Evolutionary conservation across 2,888 invertebrate genomes (phyloP).

Genomic region (Monoplex corrugatus): DNA sequence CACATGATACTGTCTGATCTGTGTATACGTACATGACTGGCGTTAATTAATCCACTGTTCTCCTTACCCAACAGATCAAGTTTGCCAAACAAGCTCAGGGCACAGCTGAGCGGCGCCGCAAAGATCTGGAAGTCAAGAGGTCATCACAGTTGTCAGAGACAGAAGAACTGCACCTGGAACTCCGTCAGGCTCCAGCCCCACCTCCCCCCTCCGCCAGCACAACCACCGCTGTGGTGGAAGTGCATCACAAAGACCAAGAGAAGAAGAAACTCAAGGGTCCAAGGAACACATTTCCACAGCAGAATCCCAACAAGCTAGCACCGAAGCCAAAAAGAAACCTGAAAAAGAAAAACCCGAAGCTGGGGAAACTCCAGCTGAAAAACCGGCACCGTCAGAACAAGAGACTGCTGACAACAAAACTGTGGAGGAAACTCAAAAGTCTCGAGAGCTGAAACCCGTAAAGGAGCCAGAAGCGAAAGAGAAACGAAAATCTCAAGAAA

Average conservation of each 20-base stretch:
- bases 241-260: slow-evolving; percentile 29
- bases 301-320: not conserved
- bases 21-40: no score
- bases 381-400: not conserved
- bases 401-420: not conserved
- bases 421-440: not conserved
- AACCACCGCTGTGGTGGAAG: slow-evolving; percentile 49
- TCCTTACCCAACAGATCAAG: slow-evolving; percentile 68
- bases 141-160: slow-evolving; percentile 64
- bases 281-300: not conserved
- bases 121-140: slow-evolving; percentile 67
- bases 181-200: slow-evolving; percentile 63
- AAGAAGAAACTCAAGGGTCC: not conserved
- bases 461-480: not conserved
- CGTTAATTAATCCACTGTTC: not conserved
- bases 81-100: slow-evolving; percentile 70
- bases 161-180: slow-evolving; percentile 69
- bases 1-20: no score
- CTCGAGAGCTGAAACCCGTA: not conserved
- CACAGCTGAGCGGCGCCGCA: slow-evolving; percentile 65
- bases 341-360: not conserved
- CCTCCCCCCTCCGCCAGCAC: not conserved
- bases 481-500: slow-evolving; percentile 38
- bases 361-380: not conserved
- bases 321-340: not conserved